phyloP scores from a whole-genome alignment of 2,113 vertebrate species.

The Pelvicachromis taeniatus region DNA sequence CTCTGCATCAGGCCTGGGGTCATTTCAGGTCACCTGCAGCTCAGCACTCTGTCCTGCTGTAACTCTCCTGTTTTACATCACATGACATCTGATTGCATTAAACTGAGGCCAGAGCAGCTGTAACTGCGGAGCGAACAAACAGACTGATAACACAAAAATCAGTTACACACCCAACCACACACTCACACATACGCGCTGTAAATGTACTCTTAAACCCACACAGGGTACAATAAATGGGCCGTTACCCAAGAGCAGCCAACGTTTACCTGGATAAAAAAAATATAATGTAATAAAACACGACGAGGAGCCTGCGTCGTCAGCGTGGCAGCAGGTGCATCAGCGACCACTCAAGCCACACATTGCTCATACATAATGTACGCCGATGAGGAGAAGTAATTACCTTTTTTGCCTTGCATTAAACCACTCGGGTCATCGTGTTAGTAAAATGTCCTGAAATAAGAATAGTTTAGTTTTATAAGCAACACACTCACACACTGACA shows the following conservation, averaged over 20 bases:
- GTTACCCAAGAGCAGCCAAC: not conserved
- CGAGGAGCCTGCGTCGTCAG: not conserved
- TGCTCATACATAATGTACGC: not conserved
- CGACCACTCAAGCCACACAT: not conserved
- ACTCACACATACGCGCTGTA: not conserved
- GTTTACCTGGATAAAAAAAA: constrained; percentile 7
- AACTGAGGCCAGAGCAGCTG: constrained; percentile 6
- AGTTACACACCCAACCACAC: not conserved
- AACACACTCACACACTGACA: not conserved
- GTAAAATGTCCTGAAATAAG: not conserved
- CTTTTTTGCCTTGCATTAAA: not conserved
- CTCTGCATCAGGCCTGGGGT: not conserved
- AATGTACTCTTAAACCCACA: not conserved
- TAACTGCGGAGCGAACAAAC: not conserved
- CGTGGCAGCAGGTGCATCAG: not conserved
- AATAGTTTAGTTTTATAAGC: not conserved
- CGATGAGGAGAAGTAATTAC: not conserved
- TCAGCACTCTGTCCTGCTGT: not conserved
- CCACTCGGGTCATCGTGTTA: not conserved
- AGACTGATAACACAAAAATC: not conserved
- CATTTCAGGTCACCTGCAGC: not conserved
- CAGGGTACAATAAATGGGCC: not conserved
- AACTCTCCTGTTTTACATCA: constrained; percentile 2
- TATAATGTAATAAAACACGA: constrained; percentile 35
- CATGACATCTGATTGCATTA: constrained; percentile 41